These are phyloP conservation scores for Ctena decussata DNA, from an alignment of 2,888 invertebrate genomes.

Conservation along the genomic window DNA sequence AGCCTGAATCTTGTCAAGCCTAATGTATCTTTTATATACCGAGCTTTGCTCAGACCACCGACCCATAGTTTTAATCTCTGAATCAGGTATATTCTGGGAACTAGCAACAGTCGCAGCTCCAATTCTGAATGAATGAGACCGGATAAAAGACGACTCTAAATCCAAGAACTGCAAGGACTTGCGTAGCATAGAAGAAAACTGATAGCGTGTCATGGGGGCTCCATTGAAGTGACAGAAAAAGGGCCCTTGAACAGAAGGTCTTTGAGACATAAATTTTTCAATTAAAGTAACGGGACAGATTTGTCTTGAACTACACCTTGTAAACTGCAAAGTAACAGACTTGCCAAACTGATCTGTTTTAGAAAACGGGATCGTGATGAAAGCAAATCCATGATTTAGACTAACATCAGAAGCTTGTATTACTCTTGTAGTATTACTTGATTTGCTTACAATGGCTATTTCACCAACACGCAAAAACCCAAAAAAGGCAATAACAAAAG, in stretches of 20 bases:
- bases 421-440: not conserved
- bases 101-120: not conserved
- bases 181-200: not conserved
- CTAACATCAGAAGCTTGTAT: not conserved
- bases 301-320: not conserved
- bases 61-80: not conserved
- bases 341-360: not conserved
- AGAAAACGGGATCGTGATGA: not conserved
- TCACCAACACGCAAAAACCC: not conserved
- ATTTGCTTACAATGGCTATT: not conserved
- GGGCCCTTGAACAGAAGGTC: not conserved
- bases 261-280: not conserved
- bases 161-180: not conserved
- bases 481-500: too few species aligned
- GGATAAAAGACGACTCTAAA: not conserved
- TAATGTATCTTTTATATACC: not conserved
- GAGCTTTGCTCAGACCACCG: not conserved
- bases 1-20: not conserved
- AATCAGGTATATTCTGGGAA: not conserved
- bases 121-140: not conserved
- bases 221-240: not conserved
- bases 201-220: not conserved
- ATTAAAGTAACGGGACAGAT: not conserved
- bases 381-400: not conserved
- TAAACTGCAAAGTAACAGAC: not conserved